These are phyloP conservation scores for Autographa gamma DNA, from an alignment of 2,888 invertebrate genomes.

Conservation along the genomic window DNA sequence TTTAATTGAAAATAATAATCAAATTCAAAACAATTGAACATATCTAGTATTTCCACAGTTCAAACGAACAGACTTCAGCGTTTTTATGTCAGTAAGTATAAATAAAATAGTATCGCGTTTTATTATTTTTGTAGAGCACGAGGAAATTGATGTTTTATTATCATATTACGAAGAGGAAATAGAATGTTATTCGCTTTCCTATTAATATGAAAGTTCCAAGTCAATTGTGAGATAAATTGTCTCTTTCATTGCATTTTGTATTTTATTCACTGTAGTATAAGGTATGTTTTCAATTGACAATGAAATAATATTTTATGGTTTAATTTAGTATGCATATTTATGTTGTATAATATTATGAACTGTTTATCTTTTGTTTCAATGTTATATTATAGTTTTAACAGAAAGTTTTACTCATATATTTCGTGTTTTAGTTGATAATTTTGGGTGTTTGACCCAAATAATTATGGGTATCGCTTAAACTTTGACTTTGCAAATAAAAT, in stretches of 20 bases:
- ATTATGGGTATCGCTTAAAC: too few relatives aligned
- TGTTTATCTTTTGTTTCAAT: neutral
- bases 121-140: constrained; percentile 30
- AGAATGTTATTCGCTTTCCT: constrained; percentile 32
- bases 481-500: too few relatives aligned
- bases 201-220: constrained; percentile 7
- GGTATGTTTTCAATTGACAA: neutral
- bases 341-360: neutral
- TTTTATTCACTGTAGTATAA: neutral
- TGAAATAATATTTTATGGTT: neutral
- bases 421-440: too few relatives aligned
- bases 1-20: too few relatives aligned
- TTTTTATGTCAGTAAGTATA: neutral
- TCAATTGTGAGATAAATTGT: constrained; percentile 17
- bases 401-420: too few relatives aligned
- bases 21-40: too few relatives aligned
- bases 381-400: neutral
- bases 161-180: constrained; percentile 16
- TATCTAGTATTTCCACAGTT: too few relatives aligned
- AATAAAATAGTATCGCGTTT: constrained; percentile 17
- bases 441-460: too few relatives aligned
- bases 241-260: neutral
- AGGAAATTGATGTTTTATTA: constrained; percentile 25
- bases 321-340: neutral
- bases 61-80: neutral